phyloP scores from a whole-genome alignment of 2,888 invertebrate genomes.

The Anodontia alba region DNA sequence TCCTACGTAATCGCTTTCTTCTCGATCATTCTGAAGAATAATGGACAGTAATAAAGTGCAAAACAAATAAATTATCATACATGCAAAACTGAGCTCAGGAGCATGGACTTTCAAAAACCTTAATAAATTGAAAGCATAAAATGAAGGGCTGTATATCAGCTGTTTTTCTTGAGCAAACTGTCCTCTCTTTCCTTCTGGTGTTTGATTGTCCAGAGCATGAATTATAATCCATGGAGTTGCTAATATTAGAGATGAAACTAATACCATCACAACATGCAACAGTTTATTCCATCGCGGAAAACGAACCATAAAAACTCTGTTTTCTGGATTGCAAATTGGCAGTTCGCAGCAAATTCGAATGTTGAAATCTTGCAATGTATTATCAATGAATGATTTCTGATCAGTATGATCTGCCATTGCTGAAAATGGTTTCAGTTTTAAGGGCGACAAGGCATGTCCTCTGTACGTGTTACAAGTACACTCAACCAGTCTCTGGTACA shows the following conservation, averaged over 20 bases:
- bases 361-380: neutral
- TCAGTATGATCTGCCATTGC: neutral
- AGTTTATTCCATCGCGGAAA: conserved; percentile 2
- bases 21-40: neutral
- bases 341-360: conserved; percentile 18
- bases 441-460: neutral
- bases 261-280: conserved; percentile 10
- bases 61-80: neutral
- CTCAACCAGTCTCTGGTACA: conserved; percentile 19
- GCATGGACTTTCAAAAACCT: neutral
- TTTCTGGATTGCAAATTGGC: conserved; percentile 4
- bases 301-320: neutral
- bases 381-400: neutral
- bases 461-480: conserved; percentile 20
- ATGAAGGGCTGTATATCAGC: neutral
- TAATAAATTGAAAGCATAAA: conserved; percentile 1
- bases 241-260: neutral
- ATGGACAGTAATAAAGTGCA: neutral
- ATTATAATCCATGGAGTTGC: conserved; percentile 19
- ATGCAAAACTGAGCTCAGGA: neutral
- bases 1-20: neutral
- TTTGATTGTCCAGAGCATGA: neutral
- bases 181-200: neutral
- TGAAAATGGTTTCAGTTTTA: neutral
- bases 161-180: conserved; percentile 3